phyloP scores from a whole-genome alignment of 2,797 vertebrate species.

The Amblyopsis hoosieri region DNA sequence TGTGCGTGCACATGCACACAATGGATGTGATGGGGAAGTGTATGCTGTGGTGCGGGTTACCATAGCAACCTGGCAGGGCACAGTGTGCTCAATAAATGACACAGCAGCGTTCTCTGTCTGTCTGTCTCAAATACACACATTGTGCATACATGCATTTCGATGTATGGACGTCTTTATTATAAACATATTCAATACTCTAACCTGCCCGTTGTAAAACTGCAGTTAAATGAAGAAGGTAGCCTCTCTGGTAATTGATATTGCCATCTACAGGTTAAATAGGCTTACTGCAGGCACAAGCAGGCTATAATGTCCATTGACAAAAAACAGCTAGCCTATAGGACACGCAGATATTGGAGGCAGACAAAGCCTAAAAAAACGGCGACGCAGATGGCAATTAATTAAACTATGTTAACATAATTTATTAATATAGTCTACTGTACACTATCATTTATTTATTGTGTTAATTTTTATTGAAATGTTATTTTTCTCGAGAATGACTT shows the following conservation, averaged over 20 bases:
- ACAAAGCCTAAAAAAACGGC: no score
- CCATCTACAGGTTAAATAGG: conserved; percentile 37
- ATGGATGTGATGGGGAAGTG: conserved; percentile 26
- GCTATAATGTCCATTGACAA: not conserved
- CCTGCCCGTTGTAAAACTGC: not conserved
- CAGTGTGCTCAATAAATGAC: conserved; percentile 28
- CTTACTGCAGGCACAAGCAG: not conserved
- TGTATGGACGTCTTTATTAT: not conserved
- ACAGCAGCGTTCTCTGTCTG: not conserved
- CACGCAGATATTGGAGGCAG: no score
- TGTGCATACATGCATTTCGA: no score
- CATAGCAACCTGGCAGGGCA: conserved; percentile 65
- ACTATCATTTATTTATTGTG: no score
- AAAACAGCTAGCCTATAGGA: no score
- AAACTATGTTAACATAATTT: no score
- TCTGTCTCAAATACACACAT: not conserved
- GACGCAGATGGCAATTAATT: no score
- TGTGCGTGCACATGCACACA: not conserved
- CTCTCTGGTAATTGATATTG: conserved; percentile 9
- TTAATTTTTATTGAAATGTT: no score
- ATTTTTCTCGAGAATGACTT: no score
- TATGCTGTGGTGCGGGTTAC: conserved; percentile 54
- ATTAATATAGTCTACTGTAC: no score
- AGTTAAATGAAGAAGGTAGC: not conserved
- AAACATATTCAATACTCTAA: not conserved